Percentiles rank a stretch among this genome's conserved stretches.
phyloP scores from a whole-genome alignment of 2,113 vertebrate genomes.

The Gadus chalcogrammus region DNA sequence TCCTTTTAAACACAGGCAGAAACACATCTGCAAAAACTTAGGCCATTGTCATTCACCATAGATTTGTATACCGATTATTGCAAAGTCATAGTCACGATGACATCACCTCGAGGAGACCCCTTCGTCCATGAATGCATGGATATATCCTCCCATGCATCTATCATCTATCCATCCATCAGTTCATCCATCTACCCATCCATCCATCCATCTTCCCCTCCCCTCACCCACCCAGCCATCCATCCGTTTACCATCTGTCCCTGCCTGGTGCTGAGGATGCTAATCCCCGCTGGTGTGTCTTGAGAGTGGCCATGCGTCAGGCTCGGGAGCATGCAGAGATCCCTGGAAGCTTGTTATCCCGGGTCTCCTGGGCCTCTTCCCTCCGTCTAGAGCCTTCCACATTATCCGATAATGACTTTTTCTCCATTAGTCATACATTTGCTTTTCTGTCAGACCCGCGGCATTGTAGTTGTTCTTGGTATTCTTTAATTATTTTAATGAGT shows the following conservation, averaged over 20 bases:
- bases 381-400: slow-evolving; percentile 14
- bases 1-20: slow-evolving; percentile 2
- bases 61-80: not conserved
- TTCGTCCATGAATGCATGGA: not conserved
- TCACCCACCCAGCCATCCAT: slow-evolving; percentile 23
- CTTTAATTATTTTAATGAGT: too few relatives aligned
- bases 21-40: not conserved
- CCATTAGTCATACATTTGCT: too few relatives aligned
- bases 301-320: slow-evolving; percentile 53
- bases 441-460: too few relatives aligned
- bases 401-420: too few relatives aligned
- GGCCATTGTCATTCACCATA: not conserved
- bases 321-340: slow-evolving; percentile 49
- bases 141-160: slow-evolving; percentile 1
- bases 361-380: slow-evolving; percentile 40
- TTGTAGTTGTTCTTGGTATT: too few relatives aligned
- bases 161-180: slow-evolving; percentile 12
- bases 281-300: slow-evolving; percentile 44
- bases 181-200: slow-evolving; percentile 10
- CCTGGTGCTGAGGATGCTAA: slow-evolving; percentile 40
- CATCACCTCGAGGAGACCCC: slow-evolving; percentile 21
- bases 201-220: not conserved
- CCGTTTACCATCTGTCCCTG: slow-evolving; percentile 3
- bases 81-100: slow-evolving; percentile 17
- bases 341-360: slow-evolving; percentile 63